Base-by-base conservation (phyloP, 1,140 invertebrate genomes). In the Dysdera silvatica region DNA sequence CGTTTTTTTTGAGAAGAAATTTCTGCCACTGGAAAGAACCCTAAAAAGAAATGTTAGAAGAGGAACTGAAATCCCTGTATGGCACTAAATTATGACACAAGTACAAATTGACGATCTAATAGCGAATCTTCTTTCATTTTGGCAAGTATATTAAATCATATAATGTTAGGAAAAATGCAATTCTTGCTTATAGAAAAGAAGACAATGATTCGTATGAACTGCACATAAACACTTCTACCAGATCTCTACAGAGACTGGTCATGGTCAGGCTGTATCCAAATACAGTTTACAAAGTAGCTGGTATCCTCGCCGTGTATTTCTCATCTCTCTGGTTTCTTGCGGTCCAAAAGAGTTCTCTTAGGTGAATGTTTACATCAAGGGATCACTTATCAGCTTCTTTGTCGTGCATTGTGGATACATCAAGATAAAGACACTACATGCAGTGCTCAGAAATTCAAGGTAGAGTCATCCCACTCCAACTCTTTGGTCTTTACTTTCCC, bases 391-490 rank as follows among this genome's bases (percentile, higher is more conserved):
- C 57, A 56, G 61, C 61, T 63, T 47, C 61, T 63, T 47, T 45
- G 61, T 52, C 55, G 56, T 63, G 61, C 33, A 55, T 63, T 63
- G 61, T 63, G 61, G 61, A 63, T 63, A 55, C 61, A 26, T 48
- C 31, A 16, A 54, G 41, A 26, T n/a, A n/a, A n/a, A n/a, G 48
- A 37, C 23, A 47, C 12, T 48, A 18, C n/a, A n/a, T 20, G 31
- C 31, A 32, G 29, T 26, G 51, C 49, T 77, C 79, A 81, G 69
- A 81, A 82, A 61, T 78, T 77, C 40, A 82, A 75, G 48, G 77
- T 81, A 45, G 82, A 83, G 73, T 85, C 81, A 73, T 85, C 83
- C 83, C 83, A 85, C 69, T 85, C 83, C 40, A 85, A 73, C 59
- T 82, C 80, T 57, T 73, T 71, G 31, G 73, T 74, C 61, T 75